Percentiles rank a stretch among this genome's conserved stretches.
phyloP scores from a whole-genome alignment of 1,140 invertebrate species.

The Helicoverpa zea region DNA sequence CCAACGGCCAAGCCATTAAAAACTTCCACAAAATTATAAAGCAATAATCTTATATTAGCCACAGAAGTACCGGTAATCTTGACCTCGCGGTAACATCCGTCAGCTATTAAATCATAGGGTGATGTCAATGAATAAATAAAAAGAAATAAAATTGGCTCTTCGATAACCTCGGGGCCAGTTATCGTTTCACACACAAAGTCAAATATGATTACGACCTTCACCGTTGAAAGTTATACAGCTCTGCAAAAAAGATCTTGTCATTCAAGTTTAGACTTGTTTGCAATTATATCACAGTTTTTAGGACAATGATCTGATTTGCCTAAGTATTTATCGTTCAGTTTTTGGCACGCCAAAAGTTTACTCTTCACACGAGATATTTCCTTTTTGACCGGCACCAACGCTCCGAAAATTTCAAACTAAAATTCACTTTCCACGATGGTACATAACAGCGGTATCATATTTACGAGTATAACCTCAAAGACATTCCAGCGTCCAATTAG shows the following conservation, averaged over 20 bases:
- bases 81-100: slow-evolving; percentile 9
- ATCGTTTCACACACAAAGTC: not conserved
- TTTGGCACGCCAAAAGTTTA: no score
- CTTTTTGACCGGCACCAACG: no score
- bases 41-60: not conserved
- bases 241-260: not conserved
- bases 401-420: not conserved
- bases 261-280: not conserved
- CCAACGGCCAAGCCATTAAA: not conserved
- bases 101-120: slow-evolving; percentile 27
- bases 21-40: slow-evolving; percentile 1
- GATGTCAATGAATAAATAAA: slow-evolving; percentile 24
- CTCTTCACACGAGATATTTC: no score
- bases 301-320: no score
- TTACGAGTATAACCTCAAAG: slow-evolving; percentile 16
- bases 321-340: no score
- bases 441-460: slow-evolving; percentile 17
- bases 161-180: slow-evolving; percentile 21
- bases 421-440: not conserved
- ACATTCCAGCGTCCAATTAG: slow-evolving; percentile 32
- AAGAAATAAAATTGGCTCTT: slow-evolving; percentile 22
- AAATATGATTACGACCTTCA: slow-evolving; percentile 31
- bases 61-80: not conserved
- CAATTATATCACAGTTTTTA: not conserved
- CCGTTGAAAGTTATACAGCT: not conserved